Base-by-base conservation (phyloP, 1,140 invertebrate species). In the Drosophila lacertosa region DNA sequence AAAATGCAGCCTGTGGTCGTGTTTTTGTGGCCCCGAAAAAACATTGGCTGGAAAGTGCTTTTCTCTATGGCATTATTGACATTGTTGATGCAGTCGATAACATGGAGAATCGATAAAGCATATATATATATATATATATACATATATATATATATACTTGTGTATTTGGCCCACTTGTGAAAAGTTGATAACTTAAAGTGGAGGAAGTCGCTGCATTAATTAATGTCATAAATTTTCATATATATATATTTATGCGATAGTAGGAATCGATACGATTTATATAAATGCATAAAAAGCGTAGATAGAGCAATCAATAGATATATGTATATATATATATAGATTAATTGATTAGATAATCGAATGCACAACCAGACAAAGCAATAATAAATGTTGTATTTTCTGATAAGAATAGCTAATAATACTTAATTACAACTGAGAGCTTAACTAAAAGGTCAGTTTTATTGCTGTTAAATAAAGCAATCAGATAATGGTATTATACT, bases 1-100 rank as follows among this genome's bases (percentile, higher is more conserved):
- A 58, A 76, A 20, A 26, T 45, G 16, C 58, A 53, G 39, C 11
- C 32, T 44, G 33, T 32, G 26, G 24, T 29, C 66, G n/a, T n/a
- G n/a, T n/a, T n/a, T n/a, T n/a, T n/a, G n/a, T n/a, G n/a, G n/a
- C n/a, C n/a, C n/a, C n/a, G n/a, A 7, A 18, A 32, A 33, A 39
- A 54, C 3, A 69, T 39, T 48, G 48, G 35, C 26, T 42, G 57
- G 57, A 77, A 82, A 81, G 57, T 76, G 64, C 66, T 68, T 66
- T 57, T 64, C 51, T 39, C 59, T 65, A 70, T 47, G 48, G 71
- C 81, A 82, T 77, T 79, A 59, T 75, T 75, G 74, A 57, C 53
- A 83, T 66, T 65, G 33, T 63, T 66, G 53, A 71, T 66, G 9
- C 54, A 33, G 20, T 13, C 48, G 64, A 73, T 39, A 63, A 60